These are phyloP conservation scores for Drosophila willistoni DNA, from an alignment of 1,140 invertebrate genomes.

Conservation along the genomic window DNA sequence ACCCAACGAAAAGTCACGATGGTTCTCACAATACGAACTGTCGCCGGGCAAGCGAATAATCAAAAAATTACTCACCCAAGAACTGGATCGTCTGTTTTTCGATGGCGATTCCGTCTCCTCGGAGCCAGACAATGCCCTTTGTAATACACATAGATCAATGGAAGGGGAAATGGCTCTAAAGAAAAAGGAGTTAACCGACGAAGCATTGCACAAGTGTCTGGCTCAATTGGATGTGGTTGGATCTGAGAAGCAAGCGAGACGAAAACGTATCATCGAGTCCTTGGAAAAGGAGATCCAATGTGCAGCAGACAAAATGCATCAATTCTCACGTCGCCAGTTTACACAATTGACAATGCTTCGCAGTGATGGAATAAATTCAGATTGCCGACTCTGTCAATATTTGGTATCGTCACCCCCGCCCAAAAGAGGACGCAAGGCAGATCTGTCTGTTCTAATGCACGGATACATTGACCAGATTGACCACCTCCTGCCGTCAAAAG, in stretches of 20 bases:
- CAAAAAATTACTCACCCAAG: conserved; percentile 20
- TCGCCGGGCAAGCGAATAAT: conserved; percentile 32
- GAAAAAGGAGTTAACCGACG: conserved; percentile 7
- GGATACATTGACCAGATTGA: background rate
- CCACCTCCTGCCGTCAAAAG: background rate
- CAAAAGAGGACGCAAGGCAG: background rate
- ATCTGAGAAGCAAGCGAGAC: background rate
- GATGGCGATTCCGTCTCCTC: background rate
- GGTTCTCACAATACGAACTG: conserved; percentile 40
- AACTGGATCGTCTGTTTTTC: conserved; percentile 19
- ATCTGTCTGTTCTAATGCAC: conserved; percentile 16
- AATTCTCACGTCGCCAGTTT: background rate
- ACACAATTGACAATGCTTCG: background rate
- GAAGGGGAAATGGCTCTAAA: background rate
- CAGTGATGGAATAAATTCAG: background rate
- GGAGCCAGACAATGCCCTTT: background rate
- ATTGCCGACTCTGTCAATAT: conserved; percentile 3
- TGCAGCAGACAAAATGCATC: conserved; percentile 20
- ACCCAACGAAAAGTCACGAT: conserved; percentile 32
- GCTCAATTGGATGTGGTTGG: conserved; percentile 5
- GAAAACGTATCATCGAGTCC: conserved; percentile 16
- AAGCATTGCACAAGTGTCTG: conserved; percentile 2
- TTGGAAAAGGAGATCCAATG: conserved; percentile 46
- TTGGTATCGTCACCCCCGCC: background rate
- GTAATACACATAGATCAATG: conserved; percentile 16